Evolutionary conservation across 2,888 invertebrate species (phyloP).

Genomic region (Drosophila peninsularis): DNA sequence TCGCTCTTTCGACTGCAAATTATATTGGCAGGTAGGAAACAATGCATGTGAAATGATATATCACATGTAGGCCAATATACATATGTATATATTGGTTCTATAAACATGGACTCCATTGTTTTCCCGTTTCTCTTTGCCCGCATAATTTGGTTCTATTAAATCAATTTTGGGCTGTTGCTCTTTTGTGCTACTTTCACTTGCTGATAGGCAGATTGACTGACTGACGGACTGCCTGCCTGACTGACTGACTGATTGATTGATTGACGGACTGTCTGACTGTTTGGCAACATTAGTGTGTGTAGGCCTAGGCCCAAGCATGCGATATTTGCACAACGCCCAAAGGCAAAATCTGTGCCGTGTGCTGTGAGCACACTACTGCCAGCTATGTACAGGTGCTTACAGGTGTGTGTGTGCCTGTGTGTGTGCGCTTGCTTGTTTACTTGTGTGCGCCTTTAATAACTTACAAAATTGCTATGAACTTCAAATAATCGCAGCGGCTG

Average conservation of each 20-base stretch:
- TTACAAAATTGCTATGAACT: conserved; percentile 69
- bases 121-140: conserved; percentile 18
- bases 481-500: conserved; percentile 57
- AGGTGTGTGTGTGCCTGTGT: conserved; percentile 6
- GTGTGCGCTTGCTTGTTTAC: conserved; percentile 7
- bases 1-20: conserved; percentile 4
- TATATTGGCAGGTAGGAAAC: conserved; percentile 46
- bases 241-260: conserved; percentile 25
- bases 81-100: conserved; percentile 5
- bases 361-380: conserved; percentile 6
- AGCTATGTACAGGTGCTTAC: conserved; percentile 6
- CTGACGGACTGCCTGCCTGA: conserved; percentile 26
- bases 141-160: conserved; percentile 67
- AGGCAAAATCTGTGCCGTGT: conserved; percentile 46
- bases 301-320: conserved; percentile 35
- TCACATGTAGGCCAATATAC: conserved; percentile 11
- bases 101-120: conserved; percentile 11
- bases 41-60: conserved; percentile 42
- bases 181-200: conserved; percentile 65
- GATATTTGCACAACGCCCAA: conserved; percentile 51
- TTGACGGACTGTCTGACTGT: conserved; percentile 28
- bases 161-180: conserved; percentile 74
- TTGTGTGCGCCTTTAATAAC: conserved; percentile 56
- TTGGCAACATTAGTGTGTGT: conserved; percentile 21
- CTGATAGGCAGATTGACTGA: conserved; percentile 6